Conservation (phyloP, 1,140 invertebrate species). For the Drosophila pandora region DNA sequence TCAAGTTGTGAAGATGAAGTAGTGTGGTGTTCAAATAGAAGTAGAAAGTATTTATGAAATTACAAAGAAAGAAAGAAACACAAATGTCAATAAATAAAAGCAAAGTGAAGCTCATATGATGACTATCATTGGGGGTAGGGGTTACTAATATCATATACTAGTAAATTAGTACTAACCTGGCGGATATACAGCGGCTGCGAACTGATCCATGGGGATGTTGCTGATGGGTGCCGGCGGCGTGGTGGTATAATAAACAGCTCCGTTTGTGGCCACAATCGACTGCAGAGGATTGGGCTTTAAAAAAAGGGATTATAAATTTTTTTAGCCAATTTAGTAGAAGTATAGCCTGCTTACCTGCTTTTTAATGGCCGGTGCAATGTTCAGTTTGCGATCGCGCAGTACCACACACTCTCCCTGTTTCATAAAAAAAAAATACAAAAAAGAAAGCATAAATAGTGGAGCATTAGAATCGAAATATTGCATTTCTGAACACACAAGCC, state of each 20-base stretch:
- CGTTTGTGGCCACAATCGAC: conserved; percentile 83
- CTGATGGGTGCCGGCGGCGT: conserved; percentile 83
- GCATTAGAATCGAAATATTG: conserved; percentile 55
- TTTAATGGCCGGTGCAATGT: conserved; percentile 95
- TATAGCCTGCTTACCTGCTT: conserved; percentile 87
- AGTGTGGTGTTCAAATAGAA: conserved; percentile 28
- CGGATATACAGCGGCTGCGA: conserved; percentile 83
- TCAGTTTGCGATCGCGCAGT: conserved; percentile 92
- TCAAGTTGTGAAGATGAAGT: conserved; percentile 29
- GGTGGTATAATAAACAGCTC: conserved; percentile 83
- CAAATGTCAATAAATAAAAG: conserved; percentile 56
- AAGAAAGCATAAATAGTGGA: conserved; percentile 44
- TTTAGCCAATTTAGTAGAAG: background rate
- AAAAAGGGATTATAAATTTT: background rate
- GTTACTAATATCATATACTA: no score
- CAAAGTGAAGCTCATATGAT: conserved; percentile 44
- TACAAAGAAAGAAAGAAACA: conserved; percentile 64
- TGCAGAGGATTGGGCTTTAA: conserved; percentile 66
- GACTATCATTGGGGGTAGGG: background rate
- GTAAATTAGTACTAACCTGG: conserved; percentile 65
- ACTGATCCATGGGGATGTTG: conserved; percentile 84
- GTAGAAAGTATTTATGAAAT: conserved; percentile 53
- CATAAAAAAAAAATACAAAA: conserved; percentile 20
- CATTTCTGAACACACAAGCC: conserved; percentile 75
- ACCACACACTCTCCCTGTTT: conserved; percentile 89